Percentiles rank a stretch among this genome's conserved stretches.
These are phyloP conservation scores for Crocuta crocuta DNA, from an alignment of 2,113 vertebrate species.

Conservation along the genomic window DNA sequence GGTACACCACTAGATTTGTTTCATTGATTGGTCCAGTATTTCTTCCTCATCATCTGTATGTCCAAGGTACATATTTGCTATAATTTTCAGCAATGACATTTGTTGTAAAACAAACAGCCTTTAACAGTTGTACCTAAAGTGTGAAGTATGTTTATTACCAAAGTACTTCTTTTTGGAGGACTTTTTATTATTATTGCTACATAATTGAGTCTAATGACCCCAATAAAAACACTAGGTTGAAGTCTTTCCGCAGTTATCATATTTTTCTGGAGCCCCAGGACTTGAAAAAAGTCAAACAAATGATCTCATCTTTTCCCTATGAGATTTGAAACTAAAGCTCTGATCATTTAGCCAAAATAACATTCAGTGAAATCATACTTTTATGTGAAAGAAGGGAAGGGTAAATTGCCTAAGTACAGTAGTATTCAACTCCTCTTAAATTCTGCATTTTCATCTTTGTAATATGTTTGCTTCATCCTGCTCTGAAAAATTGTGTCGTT, in stretches of 20 bases:
- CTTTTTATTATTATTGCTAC: background rate
- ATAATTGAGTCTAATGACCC: background rate
- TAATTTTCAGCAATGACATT: background rate
- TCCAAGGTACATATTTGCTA: background rate
- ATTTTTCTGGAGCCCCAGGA: background rate
- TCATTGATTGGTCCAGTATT: background rate
- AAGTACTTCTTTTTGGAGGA: background rate
- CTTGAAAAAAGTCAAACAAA: conserved; percentile 1
- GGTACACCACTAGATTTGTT: background rate
- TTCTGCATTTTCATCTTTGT: background rate
- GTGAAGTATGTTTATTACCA: background rate
- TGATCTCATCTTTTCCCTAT: background rate
- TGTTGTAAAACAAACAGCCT: background rate
- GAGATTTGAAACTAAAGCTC: conserved; percentile 32
- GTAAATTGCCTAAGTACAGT: background rate
- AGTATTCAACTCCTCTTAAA: background rate
- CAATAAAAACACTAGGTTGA: background rate
- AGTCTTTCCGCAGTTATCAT: background rate
- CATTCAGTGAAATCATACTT: conserved; percentile 6
- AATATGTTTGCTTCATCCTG: background rate
- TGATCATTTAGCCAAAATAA: conserved; percentile 48
- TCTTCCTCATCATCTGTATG: background rate
- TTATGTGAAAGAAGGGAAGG: background rate
- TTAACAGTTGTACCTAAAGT: background rate
- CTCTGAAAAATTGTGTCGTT: background rate